phyloP scores from a whole-genome alignment of 2,888 invertebrate genomes.

The Agrochola litura region DNA sequence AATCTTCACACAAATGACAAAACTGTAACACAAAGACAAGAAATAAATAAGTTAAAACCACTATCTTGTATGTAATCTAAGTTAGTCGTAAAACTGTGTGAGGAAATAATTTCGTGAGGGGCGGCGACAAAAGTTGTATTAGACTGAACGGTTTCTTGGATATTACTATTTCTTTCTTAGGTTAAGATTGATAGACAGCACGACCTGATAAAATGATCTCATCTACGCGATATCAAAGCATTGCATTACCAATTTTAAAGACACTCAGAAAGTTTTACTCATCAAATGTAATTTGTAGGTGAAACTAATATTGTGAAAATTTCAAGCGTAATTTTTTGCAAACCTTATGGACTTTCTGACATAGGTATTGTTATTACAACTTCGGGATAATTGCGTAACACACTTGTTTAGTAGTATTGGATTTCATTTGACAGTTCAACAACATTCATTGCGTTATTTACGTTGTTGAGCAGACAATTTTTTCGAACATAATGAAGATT shows the following conservation, averaged over 20 bases:
- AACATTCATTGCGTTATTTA: no score
- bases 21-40: conserved; percentile 35
- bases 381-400: no score
- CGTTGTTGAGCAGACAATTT: no score
- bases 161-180: neutral
- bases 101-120: conserved; percentile 21
- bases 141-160: neutral
- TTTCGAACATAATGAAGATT: no score
- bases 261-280: neutral
- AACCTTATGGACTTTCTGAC: neutral
- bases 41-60: conserved; percentile 44
- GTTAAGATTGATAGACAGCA: neutral
- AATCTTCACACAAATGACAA: conserved; percentile 55
- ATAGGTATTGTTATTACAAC: neutral
- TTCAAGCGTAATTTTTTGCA: neutral
- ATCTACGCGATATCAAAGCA: neutral
- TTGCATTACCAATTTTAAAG: neutral
- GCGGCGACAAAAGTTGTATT: neutral
- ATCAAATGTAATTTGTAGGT: neutral
- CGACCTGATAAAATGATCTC: neutral
- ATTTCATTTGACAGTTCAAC: no score
- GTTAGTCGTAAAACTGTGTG: conserved; percentile 28
- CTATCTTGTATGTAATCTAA: conserved; percentile 46
- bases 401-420: no score
- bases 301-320: neutral